phyloP scores from a whole-genome alignment of 2,797 vertebrate genomes.

The Sarcoramphus papa region DNA sequence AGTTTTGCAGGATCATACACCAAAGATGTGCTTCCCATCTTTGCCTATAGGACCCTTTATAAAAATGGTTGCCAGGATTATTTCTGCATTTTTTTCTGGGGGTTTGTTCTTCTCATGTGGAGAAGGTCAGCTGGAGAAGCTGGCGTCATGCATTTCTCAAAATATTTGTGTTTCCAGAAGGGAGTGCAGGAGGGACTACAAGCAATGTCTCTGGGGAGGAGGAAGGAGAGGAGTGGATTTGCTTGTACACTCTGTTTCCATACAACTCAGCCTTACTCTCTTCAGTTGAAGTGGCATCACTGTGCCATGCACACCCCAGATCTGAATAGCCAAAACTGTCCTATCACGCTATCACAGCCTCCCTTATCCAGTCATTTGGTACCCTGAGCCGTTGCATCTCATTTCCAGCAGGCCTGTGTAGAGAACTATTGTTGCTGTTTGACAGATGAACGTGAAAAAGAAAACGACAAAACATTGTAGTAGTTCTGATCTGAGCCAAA shows the following conservation, averaged over 20 bases:
- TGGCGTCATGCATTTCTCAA: neutral
- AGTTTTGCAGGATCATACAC: neutral
- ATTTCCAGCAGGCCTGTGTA: neutral
- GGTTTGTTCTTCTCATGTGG: neutral
- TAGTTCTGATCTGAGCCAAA: conserved; percentile 27
- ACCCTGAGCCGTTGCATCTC: neutral
- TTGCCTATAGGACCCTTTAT: neutral
- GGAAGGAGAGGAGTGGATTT: neutral
- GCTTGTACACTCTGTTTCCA: neutral
- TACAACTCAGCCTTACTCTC: neutral
- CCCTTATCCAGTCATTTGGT: neutral
- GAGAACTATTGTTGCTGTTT: conserved; percentile 1
- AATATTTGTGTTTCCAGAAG: neutral
- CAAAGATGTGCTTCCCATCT: neutral
- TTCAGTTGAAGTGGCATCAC: neutral
- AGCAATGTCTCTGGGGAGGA: neutral
- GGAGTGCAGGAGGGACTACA: neutral
- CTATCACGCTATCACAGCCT: neutral
- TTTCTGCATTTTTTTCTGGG: neutral
- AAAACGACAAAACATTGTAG: conserved; percentile 32
- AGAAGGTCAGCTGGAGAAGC: neutral
- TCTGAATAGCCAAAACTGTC: neutral
- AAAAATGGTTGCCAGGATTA: neutral
- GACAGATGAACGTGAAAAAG: conserved; percentile 18
- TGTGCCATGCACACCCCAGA: neutral